These are phyloP conservation scores for Lasaia peninsularis DNA, from an alignment of 1,140 invertebrate genomes.

Conservation along the genomic window DNA sequence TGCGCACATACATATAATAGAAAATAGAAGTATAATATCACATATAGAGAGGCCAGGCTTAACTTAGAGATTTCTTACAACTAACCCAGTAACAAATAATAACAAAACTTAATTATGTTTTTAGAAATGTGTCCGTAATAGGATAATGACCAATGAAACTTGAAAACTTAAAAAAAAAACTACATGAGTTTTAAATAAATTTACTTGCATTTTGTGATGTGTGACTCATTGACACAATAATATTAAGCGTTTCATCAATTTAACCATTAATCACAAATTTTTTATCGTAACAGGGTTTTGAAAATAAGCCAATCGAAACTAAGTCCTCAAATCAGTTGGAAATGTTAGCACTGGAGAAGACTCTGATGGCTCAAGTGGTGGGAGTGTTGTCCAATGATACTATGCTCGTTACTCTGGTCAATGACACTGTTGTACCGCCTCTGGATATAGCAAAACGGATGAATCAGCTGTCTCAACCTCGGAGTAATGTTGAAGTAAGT, in stretches of 20 bases:
- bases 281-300: slow-evolving; percentile 49
- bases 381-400: slow-evolving; percentile 56
- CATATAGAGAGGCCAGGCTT: too few species aligned
- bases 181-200: too few species aligned
- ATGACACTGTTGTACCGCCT: slow-evolving; percentile 56
- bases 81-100: too few species aligned
- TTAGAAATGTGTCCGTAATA: too few species aligned
- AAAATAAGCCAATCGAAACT: slow-evolving; percentile 59
- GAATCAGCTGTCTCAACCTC: slow-evolving; percentile 62
- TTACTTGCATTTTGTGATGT: too few species aligned
- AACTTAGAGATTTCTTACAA: too few species aligned
- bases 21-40: too few species aligned
- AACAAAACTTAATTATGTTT: too few species aligned
- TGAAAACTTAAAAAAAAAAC: too few species aligned
- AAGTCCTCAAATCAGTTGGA: slow-evolving; percentile 67
- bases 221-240: too few species aligned
- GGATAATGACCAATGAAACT: too few species aligned
- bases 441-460: slow-evolving; percentile 61
- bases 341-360: slow-evolving; percentile 68
- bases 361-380: slow-evolving; percentile 55
- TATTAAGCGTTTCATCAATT: background rate
- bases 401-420: slow-evolving; percentile 60
- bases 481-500: slow-evolving; percentile 58
- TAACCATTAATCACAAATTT: background rate
- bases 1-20: too few species aligned